These are phyloP conservation scores for Elephantulus edwardii DNA, from an alignment of 2,113 vertebrate genomes.

Conservation along the genomic window DNA sequence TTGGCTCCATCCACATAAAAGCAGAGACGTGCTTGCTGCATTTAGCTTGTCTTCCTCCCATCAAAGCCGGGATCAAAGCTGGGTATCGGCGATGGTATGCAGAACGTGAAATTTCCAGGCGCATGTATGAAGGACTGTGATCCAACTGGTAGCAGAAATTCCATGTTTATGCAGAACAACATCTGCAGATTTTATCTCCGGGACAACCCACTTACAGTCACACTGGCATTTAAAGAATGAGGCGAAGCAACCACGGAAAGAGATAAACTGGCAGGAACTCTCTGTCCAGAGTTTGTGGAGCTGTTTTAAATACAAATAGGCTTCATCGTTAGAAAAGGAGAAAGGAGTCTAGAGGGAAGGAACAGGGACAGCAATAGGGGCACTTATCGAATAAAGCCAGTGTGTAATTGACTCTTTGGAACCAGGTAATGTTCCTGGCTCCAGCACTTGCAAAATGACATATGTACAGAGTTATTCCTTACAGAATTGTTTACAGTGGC, in stretches of 20 bases:
- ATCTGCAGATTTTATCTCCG: conserved; percentile 60
- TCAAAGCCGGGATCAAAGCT: conserved; percentile 17
- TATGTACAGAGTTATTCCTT: background rate
- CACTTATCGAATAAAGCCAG: background rate
- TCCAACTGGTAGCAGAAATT: conserved; percentile 65
- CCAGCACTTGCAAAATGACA: background rate
- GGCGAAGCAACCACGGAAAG: conserved; percentile 63
- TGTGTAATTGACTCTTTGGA: background rate
- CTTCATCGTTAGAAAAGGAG: conserved; percentile 30
- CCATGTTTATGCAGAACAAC: conserved; percentile 52
- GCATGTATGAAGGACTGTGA: background rate
- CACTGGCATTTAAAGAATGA: conserved; percentile 74
- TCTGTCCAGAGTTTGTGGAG: conserved; percentile 54
- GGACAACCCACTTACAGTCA: conserved; percentile 34
- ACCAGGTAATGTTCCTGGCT: background rate
- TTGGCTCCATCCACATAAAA: too few species aligned
- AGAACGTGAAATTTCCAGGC: conserved; percentile 16
- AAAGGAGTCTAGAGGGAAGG: background rate
- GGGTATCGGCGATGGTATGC: background rate
- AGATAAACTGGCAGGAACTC: conserved; percentile 49
- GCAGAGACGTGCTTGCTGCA: too few species aligned
- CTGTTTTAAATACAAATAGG: background rate
- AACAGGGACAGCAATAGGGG: background rate
- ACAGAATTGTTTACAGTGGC: background rate
- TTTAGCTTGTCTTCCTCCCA: background rate